These are phyloP conservation scores for Argentina silus DNA, from an alignment of 2,797 vertebrate species.

Conservation along the genomic window DNA sequence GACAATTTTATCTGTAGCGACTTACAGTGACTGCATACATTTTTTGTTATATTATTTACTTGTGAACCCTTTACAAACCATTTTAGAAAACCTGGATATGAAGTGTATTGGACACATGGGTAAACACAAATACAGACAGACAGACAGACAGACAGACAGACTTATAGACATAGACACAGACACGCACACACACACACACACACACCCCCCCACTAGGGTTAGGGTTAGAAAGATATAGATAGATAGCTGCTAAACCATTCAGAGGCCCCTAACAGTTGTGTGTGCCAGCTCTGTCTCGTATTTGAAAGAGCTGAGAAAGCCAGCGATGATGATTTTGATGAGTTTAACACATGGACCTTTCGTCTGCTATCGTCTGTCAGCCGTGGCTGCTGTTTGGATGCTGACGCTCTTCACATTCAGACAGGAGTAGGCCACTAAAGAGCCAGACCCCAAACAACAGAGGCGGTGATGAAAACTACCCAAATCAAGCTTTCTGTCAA, in stretches of 20 bases:
- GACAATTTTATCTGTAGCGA: too few species aligned
- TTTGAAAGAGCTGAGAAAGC: background rate
- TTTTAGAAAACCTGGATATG: background rate
- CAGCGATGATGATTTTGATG: conserved; percentile 13
- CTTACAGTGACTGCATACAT: too few species aligned
- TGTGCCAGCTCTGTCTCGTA: background rate
- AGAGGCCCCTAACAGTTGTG: background rate
- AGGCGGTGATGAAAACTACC: background rate
- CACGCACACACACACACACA: conserved; percentile 25
- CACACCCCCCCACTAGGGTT: conserved; percentile 19
- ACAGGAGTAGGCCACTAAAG: background rate
- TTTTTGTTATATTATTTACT: too few species aligned
- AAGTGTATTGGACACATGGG: too few species aligned
- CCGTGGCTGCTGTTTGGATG: background rate
- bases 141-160: background rate
- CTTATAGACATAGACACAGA: background rate
- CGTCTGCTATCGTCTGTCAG: background rate
- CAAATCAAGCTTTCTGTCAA: background rate
- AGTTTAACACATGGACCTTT: conserved; percentile 6
- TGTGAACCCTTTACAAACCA: too few species aligned
- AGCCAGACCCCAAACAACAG: conserved; percentile 4
- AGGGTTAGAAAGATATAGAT: too few species aligned
- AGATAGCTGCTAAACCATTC: conserved; percentile 33
- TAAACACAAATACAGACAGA: background rate
- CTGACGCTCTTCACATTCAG: conserved; percentile 4